phyloP scores from a whole-genome alignment of 2,888 invertebrate genomes.

The Graphium colonna region DNA sequence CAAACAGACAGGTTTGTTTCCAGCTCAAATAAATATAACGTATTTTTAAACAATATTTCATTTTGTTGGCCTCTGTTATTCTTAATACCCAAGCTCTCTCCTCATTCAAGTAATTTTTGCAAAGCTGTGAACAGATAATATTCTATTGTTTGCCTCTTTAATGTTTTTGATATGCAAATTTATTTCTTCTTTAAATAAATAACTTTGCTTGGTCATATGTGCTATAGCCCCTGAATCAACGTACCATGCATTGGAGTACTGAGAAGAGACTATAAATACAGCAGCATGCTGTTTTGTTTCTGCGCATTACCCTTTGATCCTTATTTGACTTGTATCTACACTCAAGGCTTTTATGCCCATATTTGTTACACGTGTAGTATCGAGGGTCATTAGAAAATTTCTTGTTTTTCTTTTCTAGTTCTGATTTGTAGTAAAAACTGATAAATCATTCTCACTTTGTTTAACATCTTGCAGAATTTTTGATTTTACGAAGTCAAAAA shows the following conservation, averaged over 20 bases:
- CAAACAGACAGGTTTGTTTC: too few relatives aligned
- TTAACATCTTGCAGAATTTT: too few relatives aligned
- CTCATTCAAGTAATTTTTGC: too few relatives aligned
- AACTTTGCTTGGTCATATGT: slow-evolving; percentile 13
- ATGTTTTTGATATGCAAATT: slow-evolving; percentile 17
- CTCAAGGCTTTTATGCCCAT: background rate
- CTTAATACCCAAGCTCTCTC: slow-evolving; percentile 10
- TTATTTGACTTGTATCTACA: background rate
- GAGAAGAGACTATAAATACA: slow-evolving; percentile 21
- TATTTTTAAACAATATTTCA: slow-evolving; percentile 24
- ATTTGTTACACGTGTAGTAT: background rate
- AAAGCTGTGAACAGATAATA: slow-evolving; percentile 20
- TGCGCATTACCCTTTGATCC: background rate
- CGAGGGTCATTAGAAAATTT: background rate
- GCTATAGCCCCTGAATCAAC: slow-evolving; percentile 28
- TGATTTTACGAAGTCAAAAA: too few relatives aligned
- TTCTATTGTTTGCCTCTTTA: slow-evolving; percentile 27
- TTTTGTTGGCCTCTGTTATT: slow-evolving; percentile 18
- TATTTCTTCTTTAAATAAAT: slow-evolving; percentile 15
- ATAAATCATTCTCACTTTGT: slow-evolving; percentile 8
- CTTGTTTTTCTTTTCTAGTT: background rate
- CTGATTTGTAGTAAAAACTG: slow-evolving; percentile 10
- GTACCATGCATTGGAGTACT: slow-evolving; percentile 21
- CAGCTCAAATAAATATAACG: too few relatives aligned
- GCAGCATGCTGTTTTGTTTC: slow-evolving; percentile 21